Percentiles rank a stretch among this genome's conserved stretches.
phyloP scores from a whole-genome alignment of 2,113 vertebrate species.

The Fulmarus glacialis region DNA sequence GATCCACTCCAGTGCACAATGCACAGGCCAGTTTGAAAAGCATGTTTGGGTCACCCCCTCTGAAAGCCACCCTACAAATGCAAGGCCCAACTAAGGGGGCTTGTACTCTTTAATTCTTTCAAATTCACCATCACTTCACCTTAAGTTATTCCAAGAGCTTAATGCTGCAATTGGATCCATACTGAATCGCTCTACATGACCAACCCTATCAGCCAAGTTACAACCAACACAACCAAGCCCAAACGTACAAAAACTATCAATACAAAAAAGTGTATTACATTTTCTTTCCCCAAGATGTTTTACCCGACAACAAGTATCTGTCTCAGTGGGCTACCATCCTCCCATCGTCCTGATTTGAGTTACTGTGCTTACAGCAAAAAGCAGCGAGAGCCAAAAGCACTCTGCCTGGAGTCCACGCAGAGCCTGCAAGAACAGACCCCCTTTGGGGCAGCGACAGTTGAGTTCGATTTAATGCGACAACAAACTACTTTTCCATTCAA shows the following conservation, averaged over 20 bases:
- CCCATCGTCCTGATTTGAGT: background rate
- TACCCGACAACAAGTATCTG: background rate
- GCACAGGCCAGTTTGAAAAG: background rate
- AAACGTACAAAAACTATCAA: background rate
- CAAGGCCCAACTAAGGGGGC: background rate
- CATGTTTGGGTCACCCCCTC: background rate
- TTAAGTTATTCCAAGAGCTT: background rate
- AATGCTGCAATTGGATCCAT: background rate
- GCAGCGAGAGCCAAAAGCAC: background rate
- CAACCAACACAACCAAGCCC: background rate
- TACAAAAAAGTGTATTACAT: background rate
- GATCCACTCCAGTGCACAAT: background rate
- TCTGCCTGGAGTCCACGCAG: background rate
- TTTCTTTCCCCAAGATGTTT: background rate
- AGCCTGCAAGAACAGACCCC: constrained; percentile 40
- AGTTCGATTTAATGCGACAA: constrained; percentile 10
- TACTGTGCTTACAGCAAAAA: background rate
- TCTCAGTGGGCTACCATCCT: background rate
- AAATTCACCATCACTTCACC: background rate
- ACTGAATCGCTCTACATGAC: background rate
- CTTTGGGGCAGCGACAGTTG: background rate
- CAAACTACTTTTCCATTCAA: constrained; percentile 46
- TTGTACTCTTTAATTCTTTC: background rate
- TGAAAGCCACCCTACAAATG: background rate
- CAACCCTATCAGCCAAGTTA: background rate